Evolutionary conservation across 2,113 vertebrate genomes (phyloP).

Genomic region (Elgaria multicarinata): DNA sequence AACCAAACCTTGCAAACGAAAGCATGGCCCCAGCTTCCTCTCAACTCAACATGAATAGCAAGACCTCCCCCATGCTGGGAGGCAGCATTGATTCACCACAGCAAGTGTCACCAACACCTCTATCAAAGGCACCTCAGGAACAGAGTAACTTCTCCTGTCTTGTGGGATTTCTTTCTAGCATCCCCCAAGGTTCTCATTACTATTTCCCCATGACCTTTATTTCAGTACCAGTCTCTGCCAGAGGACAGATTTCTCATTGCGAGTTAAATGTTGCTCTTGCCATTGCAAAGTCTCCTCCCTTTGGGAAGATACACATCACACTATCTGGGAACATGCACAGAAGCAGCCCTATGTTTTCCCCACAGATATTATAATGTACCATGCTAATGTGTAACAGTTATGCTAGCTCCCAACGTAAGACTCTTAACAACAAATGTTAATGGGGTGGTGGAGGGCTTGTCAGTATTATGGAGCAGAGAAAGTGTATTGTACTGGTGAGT

Average conservation of each 20-base stretch:
- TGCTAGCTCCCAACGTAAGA: constrained; percentile 14
- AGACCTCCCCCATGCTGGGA: not conserved
- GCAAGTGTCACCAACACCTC: not conserved
- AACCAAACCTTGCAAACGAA: not conserved
- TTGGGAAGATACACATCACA: not conserved
- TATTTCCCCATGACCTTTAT: constrained; percentile 61
- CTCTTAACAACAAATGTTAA: not conserved
- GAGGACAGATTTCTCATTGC: not conserved
- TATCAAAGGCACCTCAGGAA: not conserved
- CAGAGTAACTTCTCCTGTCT: not conserved
- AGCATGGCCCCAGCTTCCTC: constrained; percentile 34
- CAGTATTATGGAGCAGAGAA: not conserved
- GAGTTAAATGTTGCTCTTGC: not conserved
- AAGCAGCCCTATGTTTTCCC: not conserved
- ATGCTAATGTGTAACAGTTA: too few species aligned
- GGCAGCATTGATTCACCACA: not conserved
- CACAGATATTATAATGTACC: not conserved
- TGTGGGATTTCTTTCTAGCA: accelerated
- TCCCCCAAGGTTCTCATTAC: constrained; percentile 29
- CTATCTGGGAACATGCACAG: too few species aligned
- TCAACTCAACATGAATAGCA: not conserved
- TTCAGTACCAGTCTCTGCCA: not conserved
- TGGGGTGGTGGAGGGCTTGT: not conserved
- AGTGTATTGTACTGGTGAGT: too few species aligned
- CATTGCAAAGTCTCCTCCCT: not conserved